phyloP scores from a whole-genome alignment of 1,140 invertebrate species.

The Bombus superbus region DNA sequence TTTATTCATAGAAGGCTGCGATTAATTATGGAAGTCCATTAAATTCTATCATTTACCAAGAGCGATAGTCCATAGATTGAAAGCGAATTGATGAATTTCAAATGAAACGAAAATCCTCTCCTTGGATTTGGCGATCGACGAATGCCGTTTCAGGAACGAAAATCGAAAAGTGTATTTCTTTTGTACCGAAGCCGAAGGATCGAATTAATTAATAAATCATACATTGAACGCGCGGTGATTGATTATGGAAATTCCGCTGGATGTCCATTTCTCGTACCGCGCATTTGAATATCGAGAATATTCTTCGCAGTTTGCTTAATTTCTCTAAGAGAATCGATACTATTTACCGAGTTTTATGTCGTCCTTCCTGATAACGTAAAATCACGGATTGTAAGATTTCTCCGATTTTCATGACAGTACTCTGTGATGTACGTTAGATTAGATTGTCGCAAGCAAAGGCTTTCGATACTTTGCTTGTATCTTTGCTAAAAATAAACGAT shows the following conservation, averaged over 20 bases:
- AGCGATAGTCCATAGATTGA: background rate
- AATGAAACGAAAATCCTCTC: slow-evolving; percentile 4
- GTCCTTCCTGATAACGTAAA: background rate
- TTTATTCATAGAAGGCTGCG: background rate
- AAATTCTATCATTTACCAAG: slow-evolving; percentile 1
- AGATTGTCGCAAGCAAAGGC: background rate
- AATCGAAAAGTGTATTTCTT: background rate
- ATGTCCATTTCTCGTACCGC: background rate
- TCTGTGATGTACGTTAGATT: too few species aligned
- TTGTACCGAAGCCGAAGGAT: background rate
- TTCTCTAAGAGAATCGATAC: background rate
- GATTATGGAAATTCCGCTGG: slow-evolving; percentile 7
- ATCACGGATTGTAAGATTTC: background rate
- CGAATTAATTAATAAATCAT: slow-evolving; percentile 21
- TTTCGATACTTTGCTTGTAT: background rate
- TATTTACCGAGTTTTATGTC: background rate
- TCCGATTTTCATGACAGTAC: background rate
- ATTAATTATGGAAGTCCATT: slow-evolving; percentile 28
- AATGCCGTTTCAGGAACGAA: background rate
- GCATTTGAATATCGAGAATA: background rate
- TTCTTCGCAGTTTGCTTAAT: background rate
- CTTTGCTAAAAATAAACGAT: background rate
- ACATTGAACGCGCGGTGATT: background rate
- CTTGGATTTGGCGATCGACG: background rate
- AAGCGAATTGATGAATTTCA: slow-evolving; percentile 2